Conservation (phyloP, 2,113 vertebrate species). For the Felis chaus region DNA sequence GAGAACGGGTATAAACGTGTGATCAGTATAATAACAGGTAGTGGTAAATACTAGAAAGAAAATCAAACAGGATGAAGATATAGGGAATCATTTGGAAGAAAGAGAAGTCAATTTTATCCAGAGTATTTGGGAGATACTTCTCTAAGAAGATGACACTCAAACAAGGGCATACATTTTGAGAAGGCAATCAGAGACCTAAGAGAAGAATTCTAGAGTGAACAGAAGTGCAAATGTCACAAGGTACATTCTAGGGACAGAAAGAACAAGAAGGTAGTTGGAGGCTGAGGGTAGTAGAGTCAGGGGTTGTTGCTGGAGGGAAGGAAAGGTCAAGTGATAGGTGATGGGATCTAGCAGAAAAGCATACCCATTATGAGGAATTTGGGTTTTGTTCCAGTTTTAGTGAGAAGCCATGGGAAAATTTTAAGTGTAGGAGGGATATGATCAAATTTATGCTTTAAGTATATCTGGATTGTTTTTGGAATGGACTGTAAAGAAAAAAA, state of each 20-base stretch:
- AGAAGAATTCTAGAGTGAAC: neutral
- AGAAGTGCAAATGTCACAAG: neutral
- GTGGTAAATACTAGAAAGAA: neutral
- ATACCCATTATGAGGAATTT: neutral
- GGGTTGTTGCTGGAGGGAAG: neutral
- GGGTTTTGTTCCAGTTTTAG: neutral
- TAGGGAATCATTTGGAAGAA: neutral
- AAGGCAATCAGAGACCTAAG: neutral
- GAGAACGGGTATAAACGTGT: neutral
- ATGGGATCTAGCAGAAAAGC: neutral
- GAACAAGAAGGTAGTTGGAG: neutral
- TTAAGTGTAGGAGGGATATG: neutral
- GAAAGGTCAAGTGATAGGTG: neutral
- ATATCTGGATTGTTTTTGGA: neutral
- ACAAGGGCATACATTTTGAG: neutral
- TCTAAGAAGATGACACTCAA: neutral
- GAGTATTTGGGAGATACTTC: neutral
- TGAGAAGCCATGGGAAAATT: neutral
- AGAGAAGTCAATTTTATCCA: neutral
- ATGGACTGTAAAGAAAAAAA: neutral
- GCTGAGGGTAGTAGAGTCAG: neutral
- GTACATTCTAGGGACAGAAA: neutral
- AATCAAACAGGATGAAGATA: neutral
- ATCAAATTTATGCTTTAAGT: neutral
- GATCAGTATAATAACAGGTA: neutral